These are phyloP conservation scores for Chlorodrepanis virens DNA, from an alignment of 2,113 vertebrate genomes.

Conservation along the genomic window DNA sequence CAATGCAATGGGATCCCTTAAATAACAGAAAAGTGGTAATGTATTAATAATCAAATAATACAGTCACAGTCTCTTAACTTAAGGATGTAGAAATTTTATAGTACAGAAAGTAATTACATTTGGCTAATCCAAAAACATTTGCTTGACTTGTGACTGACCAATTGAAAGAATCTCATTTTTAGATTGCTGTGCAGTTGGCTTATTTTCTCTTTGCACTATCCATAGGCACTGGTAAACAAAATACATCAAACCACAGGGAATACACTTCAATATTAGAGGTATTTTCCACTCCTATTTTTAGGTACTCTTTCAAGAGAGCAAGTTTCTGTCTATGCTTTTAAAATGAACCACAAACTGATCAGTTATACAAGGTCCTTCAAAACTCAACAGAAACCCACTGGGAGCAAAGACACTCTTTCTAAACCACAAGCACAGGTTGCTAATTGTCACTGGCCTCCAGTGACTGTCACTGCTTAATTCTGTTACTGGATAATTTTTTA, in stretches of 20 bases:
- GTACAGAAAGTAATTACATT: neutral
- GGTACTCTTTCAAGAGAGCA: neutral
- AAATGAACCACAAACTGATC: rapidly evolving
- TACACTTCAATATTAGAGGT: neutral
- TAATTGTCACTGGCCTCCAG: neutral
- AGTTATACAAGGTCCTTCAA: neutral
- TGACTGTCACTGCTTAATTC: neutral
- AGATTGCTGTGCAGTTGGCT: rapidly evolving
- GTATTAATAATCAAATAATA: neutral
- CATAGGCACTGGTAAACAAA: neutral
- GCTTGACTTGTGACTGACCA: neutral
- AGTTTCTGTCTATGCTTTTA: neutral
- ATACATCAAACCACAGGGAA: neutral
- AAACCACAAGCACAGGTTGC: neutral
- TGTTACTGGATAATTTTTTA: neutral
- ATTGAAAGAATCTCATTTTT: neutral
- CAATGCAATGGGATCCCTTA: neutral
- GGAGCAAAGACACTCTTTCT: neutral
- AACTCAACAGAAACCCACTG: neutral
- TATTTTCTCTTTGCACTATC: neutral
- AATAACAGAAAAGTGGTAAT: neutral
- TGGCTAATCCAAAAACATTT: neutral
- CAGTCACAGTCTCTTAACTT: neutral
- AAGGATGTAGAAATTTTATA: neutral
- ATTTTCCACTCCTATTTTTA: neutral